Percentiles rank a stretch among this genome's conserved stretches.
Conservation (phyloP, 2,888 invertebrate genomes). For the Odontocolon sp. region DNA sequence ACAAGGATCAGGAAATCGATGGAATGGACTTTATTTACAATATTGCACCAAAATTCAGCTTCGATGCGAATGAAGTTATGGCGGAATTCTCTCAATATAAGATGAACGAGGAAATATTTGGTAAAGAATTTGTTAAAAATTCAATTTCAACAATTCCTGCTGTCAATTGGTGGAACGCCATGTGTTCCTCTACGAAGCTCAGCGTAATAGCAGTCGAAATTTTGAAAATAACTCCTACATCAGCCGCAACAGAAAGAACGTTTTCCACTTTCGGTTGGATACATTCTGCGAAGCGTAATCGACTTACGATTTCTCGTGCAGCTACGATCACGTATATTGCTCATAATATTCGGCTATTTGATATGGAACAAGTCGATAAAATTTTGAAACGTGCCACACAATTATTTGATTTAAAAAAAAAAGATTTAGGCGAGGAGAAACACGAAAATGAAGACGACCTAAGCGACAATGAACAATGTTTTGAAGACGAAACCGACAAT, state of each 20-base stretch:
- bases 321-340: constrained; percentile 60
- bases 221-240: constrained; percentile 18
- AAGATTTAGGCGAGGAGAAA: too few species aligned
- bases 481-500: too few species aligned
- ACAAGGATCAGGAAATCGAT: background rate
- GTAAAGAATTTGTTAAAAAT: constrained; percentile 2
- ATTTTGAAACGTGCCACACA: too few species aligned
- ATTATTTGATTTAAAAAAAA: too few species aligned
- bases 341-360: constrained; percentile 49
- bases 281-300: constrained; percentile 66
- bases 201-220: constrained; percentile 61
- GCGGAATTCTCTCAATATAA: constrained; percentile 2
- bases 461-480: too few species aligned
- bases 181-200: constrained; percentile 56
- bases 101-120: constrained; percentile 12
- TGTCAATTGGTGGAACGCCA: constrained; percentile 60
- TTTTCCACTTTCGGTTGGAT: constrained; percentile 65
- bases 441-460: too few species aligned
- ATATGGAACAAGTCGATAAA: too few species aligned
- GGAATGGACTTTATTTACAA: constrained; percentile 14
- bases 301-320: constrained; percentile 61
- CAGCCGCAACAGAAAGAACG: constrained; percentile 21
- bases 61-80: background rate
- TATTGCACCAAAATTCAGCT: background rate
- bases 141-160: background rate